Base-by-base conservation (phyloP, 2,797 vertebrate species). In the Scarus forsteni region DNA sequence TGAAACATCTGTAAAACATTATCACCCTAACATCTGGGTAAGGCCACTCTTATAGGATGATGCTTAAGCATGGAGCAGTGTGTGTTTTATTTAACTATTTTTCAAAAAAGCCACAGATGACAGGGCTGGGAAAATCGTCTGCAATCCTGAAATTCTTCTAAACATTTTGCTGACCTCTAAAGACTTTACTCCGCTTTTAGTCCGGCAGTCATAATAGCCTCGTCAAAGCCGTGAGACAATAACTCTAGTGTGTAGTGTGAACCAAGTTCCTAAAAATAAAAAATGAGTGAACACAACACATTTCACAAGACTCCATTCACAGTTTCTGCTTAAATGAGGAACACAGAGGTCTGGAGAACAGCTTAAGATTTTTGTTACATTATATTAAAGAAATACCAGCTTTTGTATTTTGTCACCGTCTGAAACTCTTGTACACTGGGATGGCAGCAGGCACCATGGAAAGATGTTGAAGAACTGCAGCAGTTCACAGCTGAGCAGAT, bases 151-250 rank as follows among this genome's bases (percentile, higher is more conserved):
- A 77, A 91, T 88, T 76, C 66, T 77, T 88, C 63, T 78, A 75
- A 89, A 85, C 65, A 85, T 87, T 87, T 82, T 7, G 3, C 62
- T 87, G 80, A 83, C 86, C 79, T 80, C 65, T 52, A 74, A 70
- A 79, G 51, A 66, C 65, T 73, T 57, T 1, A 60, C 66, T 85
- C 66, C 63, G 75, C 86, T 88, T 89, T 89, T 83, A 81, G 87
- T 79, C 72, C 70, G 66, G 72, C 62, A 81, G 65, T 72, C 75
- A 75, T 80, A 74, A 70, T 56, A 66, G 79, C 39, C 58, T 54
- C n/a, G 70, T 81, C 61, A 77, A 81, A 84, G 19, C 50, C 71
- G 58, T 58, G 63, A 84, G 60, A 86, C 77, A 83, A 70, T 65
- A 70, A 79, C 76, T 76, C 43, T 44, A 77, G 64, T 70, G 75